Conservation (phyloP, 64 coral and sea anemone genomes). For the Actinia tenebrosa region DNA sequence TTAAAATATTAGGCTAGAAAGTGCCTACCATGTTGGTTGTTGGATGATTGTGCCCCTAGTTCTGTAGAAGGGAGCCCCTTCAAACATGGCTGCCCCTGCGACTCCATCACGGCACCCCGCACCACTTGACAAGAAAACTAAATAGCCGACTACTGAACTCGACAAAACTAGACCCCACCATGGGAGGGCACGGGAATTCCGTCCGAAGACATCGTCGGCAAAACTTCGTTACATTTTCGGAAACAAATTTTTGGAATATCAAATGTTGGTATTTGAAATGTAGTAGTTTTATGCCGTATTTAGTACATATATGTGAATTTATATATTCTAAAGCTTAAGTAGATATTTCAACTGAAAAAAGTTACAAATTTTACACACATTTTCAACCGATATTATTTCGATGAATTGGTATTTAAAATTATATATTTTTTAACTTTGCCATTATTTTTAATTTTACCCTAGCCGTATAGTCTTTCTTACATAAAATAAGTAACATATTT, state of each 20-base stretch:
- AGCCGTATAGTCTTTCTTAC: too few species aligned
- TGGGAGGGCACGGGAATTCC: background rate
- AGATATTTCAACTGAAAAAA: too few species aligned
- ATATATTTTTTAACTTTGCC: too few species aligned
- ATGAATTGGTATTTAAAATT: too few species aligned
- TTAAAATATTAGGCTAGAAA: background rate
- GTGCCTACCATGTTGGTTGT: conserved; percentile 21
- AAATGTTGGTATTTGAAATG: too few species aligned
- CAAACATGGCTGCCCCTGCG: conserved; percentile 63
- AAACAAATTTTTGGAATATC: background rate
- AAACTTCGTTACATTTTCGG: background rate
- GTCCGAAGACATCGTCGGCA: background rate
- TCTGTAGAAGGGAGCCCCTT: conserved; percentile 49
- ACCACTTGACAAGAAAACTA: conserved; percentile 25
- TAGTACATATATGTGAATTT: too few species aligned
- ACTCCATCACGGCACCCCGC: conserved; percentile 66
- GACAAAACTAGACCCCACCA: background rate
- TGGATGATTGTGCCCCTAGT: conserved; percentile 32
- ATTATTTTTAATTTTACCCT: too few species aligned
- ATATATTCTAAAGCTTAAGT: too few species aligned
- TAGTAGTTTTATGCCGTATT: too few species aligned
- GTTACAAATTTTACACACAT: too few species aligned
- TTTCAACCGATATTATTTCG: too few species aligned
- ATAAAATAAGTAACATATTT: too few species aligned
- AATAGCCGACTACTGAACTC: conserved; percentile 1